Base-by-base conservation (phyloP, 2,797 vertebrate genomes). In the Heteromormyrus szaboi region DNA sequence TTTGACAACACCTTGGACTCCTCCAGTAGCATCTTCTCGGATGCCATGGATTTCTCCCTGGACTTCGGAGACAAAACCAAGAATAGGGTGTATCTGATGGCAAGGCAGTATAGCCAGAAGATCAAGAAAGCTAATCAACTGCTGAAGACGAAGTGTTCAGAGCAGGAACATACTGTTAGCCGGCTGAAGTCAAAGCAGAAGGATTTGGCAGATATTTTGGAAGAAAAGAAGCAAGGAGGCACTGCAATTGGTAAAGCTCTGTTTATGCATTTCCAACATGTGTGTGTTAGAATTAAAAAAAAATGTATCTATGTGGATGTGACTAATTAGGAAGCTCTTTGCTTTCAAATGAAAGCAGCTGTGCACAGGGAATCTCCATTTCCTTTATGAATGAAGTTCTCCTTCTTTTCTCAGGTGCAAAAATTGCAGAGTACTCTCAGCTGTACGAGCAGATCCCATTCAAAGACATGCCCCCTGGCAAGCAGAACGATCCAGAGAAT, bases 61-160 rank as follows among this genome's bases (percentile, higher is more conserved):
- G 97, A 97, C 0, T 90, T 94, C 83, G 93, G 92, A 41, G 98
- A 99, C 88, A 98, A 97, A 93, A 96, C 95, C 3, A 98, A 96
- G 91, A 99, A 96, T 92, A 96, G 97, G 51, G 99, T 99, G 88
- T 99, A 99, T 91, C 94, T 98, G 90, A 99, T 99, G 99, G 98
- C 98, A 1, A 96, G 98, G 62, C 98, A 99, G 86, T 99, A 99
- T 89, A 99, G 99, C 92, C 98, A 99, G 93, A 99, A 99, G 95
- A 99, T 99, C 92, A 99, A 98, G 95, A 99, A 97, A 91, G 97
- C 98, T 89, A 99, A 99, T 90, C 98, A 99, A 89, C 96, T 99
- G 92, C 93, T 99, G 91, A 98, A 98, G 92, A 97, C 98, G 95
- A 98, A 95, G 93, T 98, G 95, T 93, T 96, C 97, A 89, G 98